Percentiles rank a stretch among this genome's conserved stretches.
phyloP scores from a whole-genome alignment of 1,140 invertebrate genomes.

The Drosophila auraria region DNA sequence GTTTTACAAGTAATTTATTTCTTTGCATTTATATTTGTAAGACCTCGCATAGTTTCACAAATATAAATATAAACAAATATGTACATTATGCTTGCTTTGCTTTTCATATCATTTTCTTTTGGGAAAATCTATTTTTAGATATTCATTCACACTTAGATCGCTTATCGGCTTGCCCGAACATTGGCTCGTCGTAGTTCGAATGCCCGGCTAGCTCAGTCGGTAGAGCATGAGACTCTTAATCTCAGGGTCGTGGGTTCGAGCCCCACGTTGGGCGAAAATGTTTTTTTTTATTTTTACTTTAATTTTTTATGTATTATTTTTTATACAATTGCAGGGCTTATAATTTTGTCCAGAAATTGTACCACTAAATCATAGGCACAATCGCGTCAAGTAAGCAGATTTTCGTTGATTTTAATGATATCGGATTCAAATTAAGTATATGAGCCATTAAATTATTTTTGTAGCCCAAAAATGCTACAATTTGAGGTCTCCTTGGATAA shows the following conservation, averaged over 20 bases:
- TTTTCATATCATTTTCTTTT: not conserved
- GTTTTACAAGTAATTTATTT: not conserved
- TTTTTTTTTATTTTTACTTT: not conserved
- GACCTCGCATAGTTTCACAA: not conserved
- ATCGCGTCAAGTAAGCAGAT: too few relatives aligned
- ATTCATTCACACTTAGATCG: too few relatives aligned
- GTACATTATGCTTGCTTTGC: not conserved
- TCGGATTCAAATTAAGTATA: too few relatives aligned
- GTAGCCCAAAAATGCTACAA: too few relatives aligned
- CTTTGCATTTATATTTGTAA: not conserved
- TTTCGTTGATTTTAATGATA: too few relatives aligned
- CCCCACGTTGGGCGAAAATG: slow-evolving; percentile 92
- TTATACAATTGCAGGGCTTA: too few relatives aligned
- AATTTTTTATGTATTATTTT: too few relatives aligned
- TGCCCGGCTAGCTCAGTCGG: slow-evolving; percentile 94
- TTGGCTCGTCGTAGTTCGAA: rapidly evolving
- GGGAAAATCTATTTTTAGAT: not conserved
- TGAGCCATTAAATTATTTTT: too few relatives aligned
- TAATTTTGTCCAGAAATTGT: too few relatives aligned
- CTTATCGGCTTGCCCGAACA: not conserved
- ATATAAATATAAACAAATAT: not conserved
- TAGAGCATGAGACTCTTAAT: slow-evolving; percentile 97
- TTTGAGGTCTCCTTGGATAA: too few relatives aligned
- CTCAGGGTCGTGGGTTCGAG: slow-evolving; percentile 96
- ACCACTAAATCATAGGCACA: too few relatives aligned